Conservation (phyloP, 2,797 vertebrate species). For the Tolypeutes matacus region DNA sequence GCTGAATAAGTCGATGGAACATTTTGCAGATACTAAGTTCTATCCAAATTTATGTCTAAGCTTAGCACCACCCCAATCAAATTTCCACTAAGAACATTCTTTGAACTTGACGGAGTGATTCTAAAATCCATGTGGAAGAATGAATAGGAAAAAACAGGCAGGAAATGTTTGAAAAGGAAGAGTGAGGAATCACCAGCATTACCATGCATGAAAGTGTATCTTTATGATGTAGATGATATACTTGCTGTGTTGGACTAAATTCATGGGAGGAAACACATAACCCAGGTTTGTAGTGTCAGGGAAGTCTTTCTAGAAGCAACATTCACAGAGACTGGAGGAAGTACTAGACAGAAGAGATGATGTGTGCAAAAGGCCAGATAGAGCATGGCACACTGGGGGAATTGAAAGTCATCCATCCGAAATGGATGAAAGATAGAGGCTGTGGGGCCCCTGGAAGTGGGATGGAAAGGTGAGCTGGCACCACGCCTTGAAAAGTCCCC, state of each 20-base stretch:
- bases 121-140: no score
- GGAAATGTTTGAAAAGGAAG: neutral
- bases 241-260: neutral
- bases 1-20: neutral
- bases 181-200: neutral
- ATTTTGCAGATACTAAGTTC: neutral
- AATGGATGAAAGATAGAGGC: neutral
- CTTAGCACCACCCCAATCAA: neutral
- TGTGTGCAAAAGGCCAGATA: neutral
- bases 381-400: neutral
- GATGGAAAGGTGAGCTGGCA: neutral
- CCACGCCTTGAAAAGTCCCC: no score
- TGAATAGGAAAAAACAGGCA: neutral
- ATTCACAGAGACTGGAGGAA: neutral
- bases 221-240: no score
- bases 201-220: neutral
- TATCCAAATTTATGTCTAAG: neutral
- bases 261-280: neutral
- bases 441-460: neutral
- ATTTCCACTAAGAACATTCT: neutral
- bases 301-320: neutral
- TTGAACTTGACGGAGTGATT: neutral
- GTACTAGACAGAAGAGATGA: neutral
- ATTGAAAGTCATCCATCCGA: neutral
- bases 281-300: neutral